Conservation (phyloP, 2,888 invertebrate genomes). For the Erebia palarica region DNA sequence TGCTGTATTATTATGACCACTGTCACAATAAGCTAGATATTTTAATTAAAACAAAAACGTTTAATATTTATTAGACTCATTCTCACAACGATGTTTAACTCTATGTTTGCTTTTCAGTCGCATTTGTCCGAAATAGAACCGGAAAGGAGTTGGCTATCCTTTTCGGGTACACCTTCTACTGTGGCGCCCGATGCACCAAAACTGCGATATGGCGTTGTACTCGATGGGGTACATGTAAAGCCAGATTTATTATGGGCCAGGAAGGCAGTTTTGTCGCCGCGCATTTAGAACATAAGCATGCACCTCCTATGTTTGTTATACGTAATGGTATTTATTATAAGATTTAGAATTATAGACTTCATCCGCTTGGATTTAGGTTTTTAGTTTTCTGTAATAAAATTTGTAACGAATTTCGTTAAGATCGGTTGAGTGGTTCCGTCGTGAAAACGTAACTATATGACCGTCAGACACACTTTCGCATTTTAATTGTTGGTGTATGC, state of each 20-base stretch:
- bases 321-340: conserved; percentile 43
- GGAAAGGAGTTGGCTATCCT: conserved; percentile 49
- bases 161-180: conserved; percentile 48
- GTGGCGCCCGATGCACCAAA: conserved; percentile 34
- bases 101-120: conserved; percentile 41
- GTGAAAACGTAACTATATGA: too few relatives aligned
- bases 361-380: background rate
- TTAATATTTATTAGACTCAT: too few relatives aligned
- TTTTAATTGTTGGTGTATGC: too few relatives aligned
- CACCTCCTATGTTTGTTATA: conserved; percentile 41
- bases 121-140: conserved; percentile 39
- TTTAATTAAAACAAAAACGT: too few relatives aligned
- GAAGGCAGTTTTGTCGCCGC: conserved; percentile 33
- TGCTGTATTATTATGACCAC: too few relatives aligned
- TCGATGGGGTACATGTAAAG: conserved; percentile 43
- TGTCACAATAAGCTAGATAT: too few relatives aligned
- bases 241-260: conserved; percentile 41
- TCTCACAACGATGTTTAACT: background rate
- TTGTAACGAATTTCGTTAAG: too few relatives aligned
- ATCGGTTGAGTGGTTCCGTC: too few relatives aligned
- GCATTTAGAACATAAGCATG: conserved; percentile 41
- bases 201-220: conserved; percentile 48
- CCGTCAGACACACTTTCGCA: too few relatives aligned
- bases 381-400: too few relatives aligned
- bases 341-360: conserved; percentile 13